A percentile compares a stretch with the other conserved stretches of the same genome.
phyloP scores from a whole-genome alignment of 2,113 vertebrate species.

The Bothrops jararaca region DNA sequence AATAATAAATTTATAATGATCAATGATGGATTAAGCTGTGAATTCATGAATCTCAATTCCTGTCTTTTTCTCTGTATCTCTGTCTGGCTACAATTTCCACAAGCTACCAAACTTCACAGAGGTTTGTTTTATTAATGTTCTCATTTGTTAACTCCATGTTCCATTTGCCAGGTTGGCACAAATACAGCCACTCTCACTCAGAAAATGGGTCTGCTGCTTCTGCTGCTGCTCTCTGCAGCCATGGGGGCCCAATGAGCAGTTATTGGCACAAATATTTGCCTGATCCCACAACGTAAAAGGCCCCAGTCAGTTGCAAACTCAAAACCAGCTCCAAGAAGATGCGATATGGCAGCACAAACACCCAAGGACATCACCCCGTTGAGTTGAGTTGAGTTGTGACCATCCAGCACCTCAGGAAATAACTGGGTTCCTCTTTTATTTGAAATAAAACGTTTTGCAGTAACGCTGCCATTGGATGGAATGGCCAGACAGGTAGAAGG shows the following conservation, averaged over 20 bases:
- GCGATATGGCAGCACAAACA: not conserved
- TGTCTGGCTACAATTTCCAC: conserved; percentile 25
- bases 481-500: not conserved
- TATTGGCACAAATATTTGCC: not conserved
- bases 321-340: not conserved
- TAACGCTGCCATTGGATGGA: not conserved
- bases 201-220: not conserved
- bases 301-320: not conserved
- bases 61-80: not conserved
- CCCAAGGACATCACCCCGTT: not conserved
- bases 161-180: not conserved
- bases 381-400: not conserved
- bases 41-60: conserved; percentile 17
- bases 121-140: conserved; percentile 25
- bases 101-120: conserved; percentile 19
- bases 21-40: conserved; percentile 25
- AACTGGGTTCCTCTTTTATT: not conserved
- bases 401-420: not conserved
- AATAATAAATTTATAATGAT: conserved; percentile 10
- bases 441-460: not conserved
- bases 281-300: not conserved
- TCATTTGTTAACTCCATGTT: conserved; percentile 12
- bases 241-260: not conserved
- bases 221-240: not conserved
- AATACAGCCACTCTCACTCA: not conserved